Evolutionary conservation across 2,797 vertebrate genomes (phyloP), one percentile per base, ranked within the genome.

Genomic region (Betta splendens): DNA sequence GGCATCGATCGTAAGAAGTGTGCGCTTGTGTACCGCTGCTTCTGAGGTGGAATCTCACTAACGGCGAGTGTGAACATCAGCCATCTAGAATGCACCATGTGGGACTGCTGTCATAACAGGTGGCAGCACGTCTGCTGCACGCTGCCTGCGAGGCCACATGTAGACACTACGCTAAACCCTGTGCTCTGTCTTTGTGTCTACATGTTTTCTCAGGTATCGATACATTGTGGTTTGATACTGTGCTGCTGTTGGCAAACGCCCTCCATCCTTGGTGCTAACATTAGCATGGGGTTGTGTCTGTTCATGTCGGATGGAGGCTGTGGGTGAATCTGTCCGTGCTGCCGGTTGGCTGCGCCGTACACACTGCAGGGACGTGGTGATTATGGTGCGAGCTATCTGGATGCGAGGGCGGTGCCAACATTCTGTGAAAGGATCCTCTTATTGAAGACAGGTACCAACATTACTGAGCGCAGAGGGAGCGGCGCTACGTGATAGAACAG

Each of bases 271-370:
- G 33, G 64, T 51, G 51, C 47, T 86, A 76, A 88, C 77, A 74
- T 84, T 77, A 77, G 38, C 72, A 58, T 44, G 55, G 52, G 69
- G 71, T 55, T 77, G 46, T 84, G 88, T 80, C 84, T 87, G 75
- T 81, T 88, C 89, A 83, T 87, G 75, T 76, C 85, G 75, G 75
- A 60, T 36, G n/a, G 74, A 84, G 79, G 83, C 84, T 71, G 40
- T 82, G 81, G 77, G 79, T 88, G 90, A 89, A 87, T 85, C 81
- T 82, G 72, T 84, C 84, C 72, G 23, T 85, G 85, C 58, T 48
- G 65, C 73, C 90, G 85, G 92, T 84, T 91, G 83, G 87, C 74
- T 67, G 77, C 77, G 84, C 70, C 66, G 75, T 91, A 91, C 89
- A 91, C 69, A 45, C 63, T 39, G 76, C 40, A 16, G 66, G 69